Evolutionary conservation across 2,888 invertebrate species (phyloP).

Genomic region (Pedicia rivosa): DNA sequence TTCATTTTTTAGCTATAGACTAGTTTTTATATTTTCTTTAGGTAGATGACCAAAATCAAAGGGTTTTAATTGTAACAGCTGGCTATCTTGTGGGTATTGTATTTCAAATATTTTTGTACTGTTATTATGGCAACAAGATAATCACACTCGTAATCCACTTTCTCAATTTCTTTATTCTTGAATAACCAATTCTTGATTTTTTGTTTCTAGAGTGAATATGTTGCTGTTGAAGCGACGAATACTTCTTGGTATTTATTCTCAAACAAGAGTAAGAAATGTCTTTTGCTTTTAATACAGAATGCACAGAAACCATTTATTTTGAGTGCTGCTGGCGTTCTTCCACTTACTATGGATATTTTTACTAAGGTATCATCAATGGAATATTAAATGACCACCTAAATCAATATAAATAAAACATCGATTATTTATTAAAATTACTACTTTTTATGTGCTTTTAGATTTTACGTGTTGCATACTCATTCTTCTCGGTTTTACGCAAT

Average conservation of each 20-base stretch:
- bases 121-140: constrained; percentile 2
- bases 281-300: neutral
- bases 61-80: neutral
- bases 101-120: constrained; percentile 3
- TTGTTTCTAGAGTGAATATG: neutral
- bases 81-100: constrained; percentile 1
- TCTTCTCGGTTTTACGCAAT: too few relatives aligned
- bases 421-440: too few relatives aligned
- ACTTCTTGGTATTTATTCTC: constrained; percentile 1
- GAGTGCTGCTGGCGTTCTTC: constrained; percentile 3
- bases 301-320: constrained; percentile 2
- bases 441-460: too few relatives aligned
- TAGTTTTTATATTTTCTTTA: neutral
- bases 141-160: neutral
- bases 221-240: neutral
- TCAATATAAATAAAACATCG: too few relatives aligned
- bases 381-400: too few relatives aligned
- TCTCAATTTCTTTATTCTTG: too few relatives aligned
- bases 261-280: neutral
- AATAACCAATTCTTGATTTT: too few relatives aligned
- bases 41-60: neutral
- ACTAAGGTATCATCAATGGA: too few relatives aligned
- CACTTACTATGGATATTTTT: constrained; percentile 1
- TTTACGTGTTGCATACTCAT: too few relatives aligned
- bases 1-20: neutral